phyloP scores from a whole-genome alignment of 2,888 invertebrate genomes.

The Monopis laevigella region DNA sequence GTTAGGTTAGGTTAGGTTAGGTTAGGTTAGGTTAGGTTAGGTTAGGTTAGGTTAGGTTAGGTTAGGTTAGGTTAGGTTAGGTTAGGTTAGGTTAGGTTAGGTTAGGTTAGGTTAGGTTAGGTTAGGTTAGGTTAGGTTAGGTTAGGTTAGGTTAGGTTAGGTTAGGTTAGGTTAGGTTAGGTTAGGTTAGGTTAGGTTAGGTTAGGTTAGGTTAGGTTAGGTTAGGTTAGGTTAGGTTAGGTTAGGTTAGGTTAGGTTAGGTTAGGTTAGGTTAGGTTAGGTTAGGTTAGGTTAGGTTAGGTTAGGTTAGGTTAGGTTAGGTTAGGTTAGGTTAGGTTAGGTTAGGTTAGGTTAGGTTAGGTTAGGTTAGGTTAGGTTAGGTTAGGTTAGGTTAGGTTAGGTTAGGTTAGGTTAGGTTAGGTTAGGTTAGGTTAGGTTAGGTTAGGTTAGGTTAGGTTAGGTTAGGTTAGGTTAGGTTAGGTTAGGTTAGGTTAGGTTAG shows the following conservation, averaged over 20 bases:
- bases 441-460: conserved; percentile 7
- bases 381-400: conserved; percentile 7
- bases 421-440: conserved; percentile 7
- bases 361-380: conserved; percentile 7
- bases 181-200: conserved; percentile 7
- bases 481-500: conserved; percentile 7
- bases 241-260: conserved; percentile 7
- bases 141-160: conserved; percentile 7
- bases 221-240: conserved; percentile 7
- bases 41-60: conserved; percentile 7
- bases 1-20: conserved; percentile 7
- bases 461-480: conserved; percentile 7
- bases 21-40: conserved; percentile 7
- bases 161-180: conserved; percentile 7
- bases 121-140: conserved; percentile 7
- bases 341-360: conserved; percentile 7
- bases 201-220: conserved; percentile 7
- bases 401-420: conserved; percentile 7
- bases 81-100: conserved; percentile 7
- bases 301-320: conserved; percentile 7
- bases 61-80: conserved; percentile 7
- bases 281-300: conserved; percentile 7
- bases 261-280: conserved; percentile 7
- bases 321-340: conserved; percentile 7
- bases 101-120: conserved; percentile 7